Evolutionary conservation across 1,140 invertebrate species (phyloP).

Genomic region (Nasonia longicornis): DNA sequence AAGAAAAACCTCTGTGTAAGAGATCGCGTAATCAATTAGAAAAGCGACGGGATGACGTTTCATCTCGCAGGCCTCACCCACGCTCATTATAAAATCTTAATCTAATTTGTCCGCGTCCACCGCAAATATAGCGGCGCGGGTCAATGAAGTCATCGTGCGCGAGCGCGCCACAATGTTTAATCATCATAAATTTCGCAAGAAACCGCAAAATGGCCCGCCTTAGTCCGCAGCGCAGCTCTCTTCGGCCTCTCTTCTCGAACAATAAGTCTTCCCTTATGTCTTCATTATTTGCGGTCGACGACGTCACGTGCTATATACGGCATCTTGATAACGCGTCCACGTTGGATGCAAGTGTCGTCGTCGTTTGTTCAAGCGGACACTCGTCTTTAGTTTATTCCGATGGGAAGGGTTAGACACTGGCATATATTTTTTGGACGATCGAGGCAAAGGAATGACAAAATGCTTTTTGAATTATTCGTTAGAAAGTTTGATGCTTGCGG

Average conservation of each 20-base stretch:
- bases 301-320: slow-evolving; percentile 34
- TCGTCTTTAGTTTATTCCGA: background rate
- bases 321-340: slow-evolving; percentile 32
- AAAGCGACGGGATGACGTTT: background rate
- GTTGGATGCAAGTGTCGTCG: background rate
- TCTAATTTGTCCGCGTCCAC: slow-evolving; percentile 62
- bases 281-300: slow-evolving; percentile 48
- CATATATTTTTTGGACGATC: slow-evolving; percentile 3
- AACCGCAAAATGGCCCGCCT: slow-evolving; percentile 62
- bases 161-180: slow-evolving; percentile 61
- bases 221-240: slow-evolving; percentile 17
- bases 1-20: background rate
- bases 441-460: background rate
- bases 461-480: background rate
- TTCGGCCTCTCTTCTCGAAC: slow-evolving; percentile 26
- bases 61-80: slow-evolving; percentile 34
- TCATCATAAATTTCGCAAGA: slow-evolving; percentile 68
- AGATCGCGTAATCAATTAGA: slow-evolving; percentile 12
- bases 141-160: slow-evolving; percentile 64
- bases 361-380: background rate
- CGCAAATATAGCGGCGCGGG: slow-evolving; percentile 52
- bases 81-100: slow-evolving; percentile 63
- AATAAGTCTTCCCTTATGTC: slow-evolving; percentile 47
- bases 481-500: no score
- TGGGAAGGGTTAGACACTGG: background rate